These are phyloP conservation scores for Zophobas atratus DNA, from an alignment of 1,140 invertebrate species.

Conservation along the genomic window DNA sequence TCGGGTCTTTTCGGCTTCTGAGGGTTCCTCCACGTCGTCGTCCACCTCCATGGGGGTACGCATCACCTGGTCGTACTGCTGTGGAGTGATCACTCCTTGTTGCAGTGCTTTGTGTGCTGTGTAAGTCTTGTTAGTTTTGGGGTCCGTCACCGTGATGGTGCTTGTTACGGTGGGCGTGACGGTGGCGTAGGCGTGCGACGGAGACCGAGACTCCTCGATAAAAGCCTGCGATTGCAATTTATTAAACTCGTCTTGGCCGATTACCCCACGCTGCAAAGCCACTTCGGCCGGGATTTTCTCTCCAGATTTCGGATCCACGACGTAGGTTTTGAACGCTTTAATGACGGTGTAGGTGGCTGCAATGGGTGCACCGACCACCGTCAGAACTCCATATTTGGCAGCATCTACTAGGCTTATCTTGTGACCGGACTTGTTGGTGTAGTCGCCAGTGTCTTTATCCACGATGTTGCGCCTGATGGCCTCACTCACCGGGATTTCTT, in stretches of 20 bases:
- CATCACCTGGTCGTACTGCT: conserved; percentile 63
- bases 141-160: conserved; percentile 66
- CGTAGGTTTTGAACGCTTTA: conserved; percentile 74
- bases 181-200: not conserved
- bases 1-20: conserved; percentile 74
- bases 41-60: conserved; percentile 42
- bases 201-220: conserved; percentile 52
- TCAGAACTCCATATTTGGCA: conserved; percentile 80
- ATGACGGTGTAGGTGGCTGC: conserved; percentile 74
- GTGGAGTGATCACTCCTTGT: conserved; percentile 69
- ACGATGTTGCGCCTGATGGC: conserved; percentile 84
- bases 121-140: conserved; percentile 70
- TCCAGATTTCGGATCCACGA: conserved; percentile 84
- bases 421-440: conserved; percentile 76
- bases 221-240: conserved; percentile 70
- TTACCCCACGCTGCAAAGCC: conserved; percentile 84
- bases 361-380: conserved; percentile 80
- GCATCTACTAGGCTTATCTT: conserved; percentile 83
- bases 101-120: conserved; percentile 72
- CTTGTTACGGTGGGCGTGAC: not conserved
- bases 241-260: conserved; percentile 75
- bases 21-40: conserved; percentile 66
- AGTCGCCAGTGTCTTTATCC: conserved; percentile 80
- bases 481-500: conserved; percentile 81
- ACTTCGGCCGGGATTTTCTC: conserved; percentile 84